A percentile compares a stretch with the other conserved stretches of the same genome.
Evolutionary conservation across 2,888 invertebrate genomes (phyloP).

Genomic region (Phanerotoma sp.): DNA sequence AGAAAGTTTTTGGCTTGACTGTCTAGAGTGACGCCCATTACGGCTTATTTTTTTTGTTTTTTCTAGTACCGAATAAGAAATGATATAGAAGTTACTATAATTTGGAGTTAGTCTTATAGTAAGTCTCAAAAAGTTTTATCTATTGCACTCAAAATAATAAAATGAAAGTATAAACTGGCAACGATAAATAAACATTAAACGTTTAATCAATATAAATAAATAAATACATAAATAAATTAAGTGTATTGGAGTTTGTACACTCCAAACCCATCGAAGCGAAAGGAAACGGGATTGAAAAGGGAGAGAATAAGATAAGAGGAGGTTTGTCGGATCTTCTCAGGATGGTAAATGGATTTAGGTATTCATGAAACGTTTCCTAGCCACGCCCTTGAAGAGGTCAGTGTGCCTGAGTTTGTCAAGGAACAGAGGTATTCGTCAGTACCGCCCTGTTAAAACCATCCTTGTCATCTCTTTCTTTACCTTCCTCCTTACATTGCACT

Average conservation of each 20-base stretch:
- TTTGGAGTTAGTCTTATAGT: too few relatives aligned
- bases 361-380: conserved; percentile 31
- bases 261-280: conserved; percentile 10
- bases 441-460: conserved; percentile 6
- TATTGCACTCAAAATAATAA: too few relatives aligned
- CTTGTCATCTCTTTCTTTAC: not conserved
- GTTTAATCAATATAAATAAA: not conserved
- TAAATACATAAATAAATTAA: not conserved
- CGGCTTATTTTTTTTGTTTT: too few relatives aligned
- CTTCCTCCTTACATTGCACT: not conserved
- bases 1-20: too few relatives aligned
- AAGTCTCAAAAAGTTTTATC: too few relatives aligned
- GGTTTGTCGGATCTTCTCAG: conserved; percentile 21
- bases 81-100: too few relatives aligned
- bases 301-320: conserved; percentile 24
- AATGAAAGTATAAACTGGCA: too few relatives aligned
- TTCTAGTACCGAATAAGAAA: too few relatives aligned
- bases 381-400: conserved; percentile 17
- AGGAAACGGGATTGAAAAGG: conserved; percentile 15
- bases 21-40: too few relatives aligned
- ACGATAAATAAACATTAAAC: too few relatives aligned
- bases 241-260: conserved; percentile 1
- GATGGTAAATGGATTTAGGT: conserved; percentile 35
- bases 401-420: conserved; percentile 15
- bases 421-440: not conserved